Evolutionary conservation across 2,888 invertebrate genomes (phyloP).

Genomic region (Melanargia galathea): DNA sequence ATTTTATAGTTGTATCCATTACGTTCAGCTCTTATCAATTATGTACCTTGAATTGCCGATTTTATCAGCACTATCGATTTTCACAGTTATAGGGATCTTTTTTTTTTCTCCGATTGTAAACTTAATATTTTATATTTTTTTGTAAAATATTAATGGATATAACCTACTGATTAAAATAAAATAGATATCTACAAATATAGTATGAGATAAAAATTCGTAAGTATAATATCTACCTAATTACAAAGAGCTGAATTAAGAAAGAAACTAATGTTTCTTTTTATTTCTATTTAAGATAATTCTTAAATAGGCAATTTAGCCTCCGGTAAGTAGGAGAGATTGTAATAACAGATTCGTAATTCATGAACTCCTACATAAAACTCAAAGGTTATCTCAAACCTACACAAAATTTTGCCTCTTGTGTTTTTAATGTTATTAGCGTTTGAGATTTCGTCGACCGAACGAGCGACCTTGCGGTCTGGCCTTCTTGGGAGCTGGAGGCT

Average conservation of each 20-base stretch:
- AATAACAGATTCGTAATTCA: constrained; percentile 30
- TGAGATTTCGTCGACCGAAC: constrained; percentile 44
- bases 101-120: neutral
- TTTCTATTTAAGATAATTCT: too few relatives aligned
- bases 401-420: constrained; percentile 28
- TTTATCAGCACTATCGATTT: constrained; percentile 54
- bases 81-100: constrained; percentile 33
- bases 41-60: constrained; percentile 44
- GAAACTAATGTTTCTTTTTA: too few relatives aligned
- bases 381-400: constrained; percentile 33
- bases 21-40: constrained; percentile 3
- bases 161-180: too few relatives aligned
- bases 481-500: constrained; percentile 59
- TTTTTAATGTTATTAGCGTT: constrained; percentile 30
- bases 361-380: constrained; percentile 32
- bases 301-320: constrained; percentile 20
- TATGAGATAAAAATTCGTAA: too few relatives aligned
- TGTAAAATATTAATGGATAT: too few relatives aligned
- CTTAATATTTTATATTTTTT: neutral
- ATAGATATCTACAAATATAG: too few relatives aligned
- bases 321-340: constrained; percentile 26
- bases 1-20: constrained; percentile 9
- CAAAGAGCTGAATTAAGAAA: constrained; percentile 23
- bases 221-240: too few relatives aligned
- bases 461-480: constrained; percentile 68